These are phyloP conservation scores for Zapornia atra DNA, from an alignment of 2,113 vertebrate species.

Conservation along the genomic window DNA sequence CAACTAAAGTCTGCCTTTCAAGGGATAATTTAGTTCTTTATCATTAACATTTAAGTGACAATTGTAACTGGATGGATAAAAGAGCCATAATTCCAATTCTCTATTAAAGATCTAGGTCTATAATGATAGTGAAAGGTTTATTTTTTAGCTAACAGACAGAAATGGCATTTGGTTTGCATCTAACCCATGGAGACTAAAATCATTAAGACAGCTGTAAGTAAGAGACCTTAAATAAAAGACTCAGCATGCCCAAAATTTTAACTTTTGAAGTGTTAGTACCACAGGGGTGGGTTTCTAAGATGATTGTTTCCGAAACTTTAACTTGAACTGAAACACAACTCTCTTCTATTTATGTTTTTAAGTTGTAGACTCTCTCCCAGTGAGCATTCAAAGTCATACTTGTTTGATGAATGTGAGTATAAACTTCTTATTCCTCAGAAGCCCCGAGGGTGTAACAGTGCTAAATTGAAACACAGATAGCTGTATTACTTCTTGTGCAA, in stretches of 20 bases:
- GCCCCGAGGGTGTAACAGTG: neutral
- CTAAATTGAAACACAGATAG: neutral
- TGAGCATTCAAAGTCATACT: neutral
- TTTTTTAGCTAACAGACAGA: neutral
- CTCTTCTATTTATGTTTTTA: neutral
- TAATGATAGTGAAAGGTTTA: neutral
- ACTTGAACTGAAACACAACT: neutral
- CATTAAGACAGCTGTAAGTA: neutral
- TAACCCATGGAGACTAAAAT: neutral
- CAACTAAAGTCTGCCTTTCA: neutral
- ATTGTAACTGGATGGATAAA: neutral
- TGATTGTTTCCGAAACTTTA: neutral
- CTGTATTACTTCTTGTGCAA: constrained; percentile 27
- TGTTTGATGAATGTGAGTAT: constrained; percentile 2
- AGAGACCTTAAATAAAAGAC: neutral
- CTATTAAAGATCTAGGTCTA: neutral
- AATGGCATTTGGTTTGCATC: neutral
- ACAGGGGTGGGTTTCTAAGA: neutral
- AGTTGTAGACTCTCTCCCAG: neutral
- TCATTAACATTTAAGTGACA: neutral
- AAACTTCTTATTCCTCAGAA: neutral
- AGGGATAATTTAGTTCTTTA: neutral
- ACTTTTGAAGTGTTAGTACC: neutral
- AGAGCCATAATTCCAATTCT: neutral
- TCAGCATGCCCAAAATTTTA: neutral